Percentiles rank a stretch among this genome's conserved stretches.
phyloP scores from a whole-genome alignment of 2,888 invertebrate genomes.

The Drosophila multiciliata region DNA sequence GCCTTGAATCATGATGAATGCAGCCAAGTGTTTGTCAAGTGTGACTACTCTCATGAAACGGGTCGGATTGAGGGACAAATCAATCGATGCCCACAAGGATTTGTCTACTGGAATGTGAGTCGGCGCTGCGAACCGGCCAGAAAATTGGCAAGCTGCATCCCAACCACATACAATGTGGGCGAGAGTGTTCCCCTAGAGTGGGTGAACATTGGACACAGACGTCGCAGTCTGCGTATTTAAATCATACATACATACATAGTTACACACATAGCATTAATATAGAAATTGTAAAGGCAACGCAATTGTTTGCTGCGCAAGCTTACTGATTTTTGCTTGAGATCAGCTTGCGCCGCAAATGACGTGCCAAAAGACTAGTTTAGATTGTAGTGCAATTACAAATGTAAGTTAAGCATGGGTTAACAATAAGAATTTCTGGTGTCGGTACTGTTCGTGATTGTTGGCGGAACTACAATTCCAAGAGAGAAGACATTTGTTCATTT shows the following conservation, averaged over 20 bases:
- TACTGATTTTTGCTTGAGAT: neutral
- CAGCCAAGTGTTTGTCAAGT: constrained; percentile 90
- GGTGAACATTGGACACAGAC: constrained; percentile 83
- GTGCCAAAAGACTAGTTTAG: constrained; percentile 65
- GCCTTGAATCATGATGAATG: constrained; percentile 89
- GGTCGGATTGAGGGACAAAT: constrained; percentile 88
- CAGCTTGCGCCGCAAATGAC: constrained; percentile 75
- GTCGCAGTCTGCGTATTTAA: constrained; percentile 81
- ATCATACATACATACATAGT: neutral
- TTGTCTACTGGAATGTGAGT: constrained; percentile 91
- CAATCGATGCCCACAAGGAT: constrained; percentile 91
- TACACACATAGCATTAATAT: constrained; percentile 46
- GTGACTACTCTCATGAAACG: constrained; percentile 86
- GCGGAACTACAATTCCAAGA: constrained; percentile 9
- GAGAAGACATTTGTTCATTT: constrained; percentile 6
- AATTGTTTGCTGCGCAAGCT: constrained; percentile 76
- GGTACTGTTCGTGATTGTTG: constrained; percentile 48
- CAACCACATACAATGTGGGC: constrained; percentile 66
- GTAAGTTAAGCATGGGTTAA: constrained; percentile 40
- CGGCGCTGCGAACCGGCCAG: constrained; percentile 90
- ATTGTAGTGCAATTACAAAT: constrained; percentile 59
- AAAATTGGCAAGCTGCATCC: constrained; percentile 87
- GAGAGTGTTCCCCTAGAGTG: constrained; percentile 83
- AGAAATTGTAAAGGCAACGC: constrained; percentile 40
- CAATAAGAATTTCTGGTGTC: constrained; percentile 52